phyloP scores from a whole-genome alignment of 2,888 invertebrate species.

The Sarcophaga variegata region DNA sequence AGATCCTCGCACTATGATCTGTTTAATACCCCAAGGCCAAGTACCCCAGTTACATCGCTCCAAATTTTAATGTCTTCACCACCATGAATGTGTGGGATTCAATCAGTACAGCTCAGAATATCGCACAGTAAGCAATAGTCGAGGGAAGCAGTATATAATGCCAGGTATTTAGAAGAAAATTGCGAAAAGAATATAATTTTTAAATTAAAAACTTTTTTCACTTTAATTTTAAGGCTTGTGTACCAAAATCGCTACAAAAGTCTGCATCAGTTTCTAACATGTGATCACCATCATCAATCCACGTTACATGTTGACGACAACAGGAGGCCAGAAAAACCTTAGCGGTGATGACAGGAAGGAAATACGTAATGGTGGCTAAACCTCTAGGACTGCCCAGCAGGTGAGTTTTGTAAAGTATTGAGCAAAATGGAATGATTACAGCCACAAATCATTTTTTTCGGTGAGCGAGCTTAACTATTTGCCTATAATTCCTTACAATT shows the following conservation, averaged over 20 bases:
- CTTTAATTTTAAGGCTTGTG: too few species aligned
- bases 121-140: constrained; percentile 66
- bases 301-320: constrained; percentile 42
- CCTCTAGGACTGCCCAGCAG: constrained; percentile 69
- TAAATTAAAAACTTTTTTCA: neutral
- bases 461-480: constrained; percentile 66
- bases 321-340: constrained; percentile 81
- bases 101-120: constrained; percentile 73
- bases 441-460: neutral
- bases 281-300: constrained; percentile 9
- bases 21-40: constrained; percentile 87
- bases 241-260: too few species aligned
- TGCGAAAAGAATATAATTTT: constrained; percentile 23
- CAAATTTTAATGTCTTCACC: too few species aligned
- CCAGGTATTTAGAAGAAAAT: constrained; percentile 72
- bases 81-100: too few species aligned
- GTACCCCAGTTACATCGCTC: constrained; percentile 86
- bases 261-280: too few species aligned
- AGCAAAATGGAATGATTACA: constrained; percentile 12
- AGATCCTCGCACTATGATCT: constrained; percentile 89
- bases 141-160: constrained; percentile 74
- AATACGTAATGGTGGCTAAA: constrained; percentile 87
- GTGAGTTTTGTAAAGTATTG: constrained; percentile 72
- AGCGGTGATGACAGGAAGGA: constrained; percentile 87
- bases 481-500: neutral